phyloP scores from a whole-genome alignment of 1,140 invertebrate species.

The Pseudomyrmex gracilis region DNA sequence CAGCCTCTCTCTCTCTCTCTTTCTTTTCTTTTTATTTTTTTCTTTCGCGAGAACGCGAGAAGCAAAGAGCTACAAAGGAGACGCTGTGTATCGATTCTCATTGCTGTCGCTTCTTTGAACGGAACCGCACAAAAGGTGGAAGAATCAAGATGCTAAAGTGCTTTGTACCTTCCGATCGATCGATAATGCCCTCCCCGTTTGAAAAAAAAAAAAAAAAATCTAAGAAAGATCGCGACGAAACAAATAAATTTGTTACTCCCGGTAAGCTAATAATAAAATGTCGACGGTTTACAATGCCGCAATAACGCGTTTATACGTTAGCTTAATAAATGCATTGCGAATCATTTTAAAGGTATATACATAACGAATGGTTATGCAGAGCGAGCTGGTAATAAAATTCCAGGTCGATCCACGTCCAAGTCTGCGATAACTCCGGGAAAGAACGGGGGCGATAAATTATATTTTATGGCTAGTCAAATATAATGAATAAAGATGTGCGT shows the following conservation, averaged over 20 bases:
- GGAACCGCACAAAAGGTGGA: constrained; percentile 38
- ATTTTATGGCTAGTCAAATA: constrained; percentile 56
- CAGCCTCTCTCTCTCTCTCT: neutral
- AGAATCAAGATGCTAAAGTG: constrained; percentile 58
- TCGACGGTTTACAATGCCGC: too few relatives aligned
- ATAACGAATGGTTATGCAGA: constrained; percentile 10
- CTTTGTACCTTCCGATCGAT: constrained; percentile 21
- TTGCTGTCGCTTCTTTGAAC: constrained; percentile 44
- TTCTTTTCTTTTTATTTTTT: neutral
- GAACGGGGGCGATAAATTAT: constrained; percentile 49
- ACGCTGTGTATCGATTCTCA: constrained; percentile 43
- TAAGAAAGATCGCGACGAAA: constrained; percentile 29
- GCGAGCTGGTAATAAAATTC: constrained; percentile 50
- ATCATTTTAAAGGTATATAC: neutral
- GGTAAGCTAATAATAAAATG: too few relatives aligned
- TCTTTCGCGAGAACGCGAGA: neutral
- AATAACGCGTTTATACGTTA: neutral
- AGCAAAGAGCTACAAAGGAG: constrained; percentile 42
- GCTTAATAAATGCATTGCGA: constrained; percentile 3
- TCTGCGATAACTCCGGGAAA: constrained; percentile 25
- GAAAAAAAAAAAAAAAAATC: too few relatives aligned
- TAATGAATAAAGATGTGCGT: constrained; percentile 55
- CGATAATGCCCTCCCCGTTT: neutral
- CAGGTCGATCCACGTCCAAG: constrained; percentile 15
- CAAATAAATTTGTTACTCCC: neutral